These are phyloP conservation scores for Halictus rubicundus DNA, from an alignment of 1,140 invertebrate species.

Conservation along the genomic window DNA sequence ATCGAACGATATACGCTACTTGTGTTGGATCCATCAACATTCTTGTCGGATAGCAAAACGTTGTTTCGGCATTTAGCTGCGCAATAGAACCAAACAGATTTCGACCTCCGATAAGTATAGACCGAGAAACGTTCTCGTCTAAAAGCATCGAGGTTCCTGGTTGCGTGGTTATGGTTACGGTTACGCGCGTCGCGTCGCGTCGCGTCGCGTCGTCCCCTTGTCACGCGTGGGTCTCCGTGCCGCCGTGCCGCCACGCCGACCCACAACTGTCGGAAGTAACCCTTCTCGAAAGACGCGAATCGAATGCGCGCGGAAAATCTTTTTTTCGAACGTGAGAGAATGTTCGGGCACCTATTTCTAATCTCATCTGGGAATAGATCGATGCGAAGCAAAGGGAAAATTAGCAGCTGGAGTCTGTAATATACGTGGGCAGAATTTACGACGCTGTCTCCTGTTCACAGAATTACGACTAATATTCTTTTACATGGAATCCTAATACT, in stretches of 20 bases:
- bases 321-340: background rate
- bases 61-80: background rate
- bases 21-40: too few species aligned
- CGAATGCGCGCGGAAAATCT: background rate
- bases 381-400: too few species aligned
- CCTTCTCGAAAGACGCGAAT: conserved; percentile 3
- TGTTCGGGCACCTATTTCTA: background rate
- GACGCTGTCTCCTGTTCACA: background rate
- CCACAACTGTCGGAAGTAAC: conserved; percentile 10
- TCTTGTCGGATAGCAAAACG: background rate
- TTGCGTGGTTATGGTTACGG: conserved; percentile 21
- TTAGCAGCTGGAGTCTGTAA: too few species aligned
- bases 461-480: background rate
- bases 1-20: too few species aligned
- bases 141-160: conserved; percentile 9
- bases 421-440: too few species aligned
- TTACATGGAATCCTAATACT: background rate
- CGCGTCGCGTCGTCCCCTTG: conserved; percentile 8
- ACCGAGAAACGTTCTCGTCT: background rate
- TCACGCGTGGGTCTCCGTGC: background rate
- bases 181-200: too few species aligned
- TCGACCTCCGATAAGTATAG: conserved; percentile 10
- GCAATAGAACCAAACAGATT: background rate
- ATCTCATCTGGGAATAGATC: background rate
- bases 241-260: too few species aligned